These are phyloP conservation scores for Octonoba sinensis DNA, from an alignment of 2,888 invertebrate species.

Conservation along the genomic window DNA sequence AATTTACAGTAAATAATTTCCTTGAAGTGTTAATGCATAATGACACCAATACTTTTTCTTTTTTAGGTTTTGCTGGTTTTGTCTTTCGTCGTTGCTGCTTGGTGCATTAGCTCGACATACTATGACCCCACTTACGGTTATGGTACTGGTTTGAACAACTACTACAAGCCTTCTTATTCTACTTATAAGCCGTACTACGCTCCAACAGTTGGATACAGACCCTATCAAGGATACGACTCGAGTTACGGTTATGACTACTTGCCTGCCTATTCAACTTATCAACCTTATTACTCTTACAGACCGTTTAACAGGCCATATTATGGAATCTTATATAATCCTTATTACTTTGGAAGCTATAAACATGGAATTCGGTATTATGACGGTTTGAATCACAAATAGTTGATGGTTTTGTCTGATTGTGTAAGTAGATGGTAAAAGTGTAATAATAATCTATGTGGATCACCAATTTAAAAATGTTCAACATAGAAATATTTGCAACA, in stretches of 20 bases:
- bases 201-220: not conserved
- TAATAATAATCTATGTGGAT: too few species aligned
- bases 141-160: conserved; percentile 1
- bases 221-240: conserved; percentile 8
- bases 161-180: conserved; percentile 2
- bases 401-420: too few species aligned
- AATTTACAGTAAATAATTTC: too few species aligned
- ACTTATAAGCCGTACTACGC: conserved; percentile 10
- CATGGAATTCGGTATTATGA: conserved; percentile 30
- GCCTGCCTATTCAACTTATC: too few species aligned
- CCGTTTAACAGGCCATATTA: conserved; percentile 21
- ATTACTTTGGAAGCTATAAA: conserved; percentile 41
- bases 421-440: too few species aligned
- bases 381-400: too few species aligned
- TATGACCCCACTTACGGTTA: conserved; percentile 3
- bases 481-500: too few species aligned
- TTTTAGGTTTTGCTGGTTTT: conserved; percentile 26
- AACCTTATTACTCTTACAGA: conserved; percentile 10
- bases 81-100: conserved; percentile 1
- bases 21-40: too few species aligned
- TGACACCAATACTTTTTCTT: not conserved
- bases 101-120: not conserved
- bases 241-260: conserved; percentile 9
- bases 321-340: conserved; percentile 28
- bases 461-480: too few species aligned